These are phyloP conservation scores for Isurus oxyrinchus DNA, from an alignment of 2,113 vertebrate species.

Conservation along the genomic window DNA sequence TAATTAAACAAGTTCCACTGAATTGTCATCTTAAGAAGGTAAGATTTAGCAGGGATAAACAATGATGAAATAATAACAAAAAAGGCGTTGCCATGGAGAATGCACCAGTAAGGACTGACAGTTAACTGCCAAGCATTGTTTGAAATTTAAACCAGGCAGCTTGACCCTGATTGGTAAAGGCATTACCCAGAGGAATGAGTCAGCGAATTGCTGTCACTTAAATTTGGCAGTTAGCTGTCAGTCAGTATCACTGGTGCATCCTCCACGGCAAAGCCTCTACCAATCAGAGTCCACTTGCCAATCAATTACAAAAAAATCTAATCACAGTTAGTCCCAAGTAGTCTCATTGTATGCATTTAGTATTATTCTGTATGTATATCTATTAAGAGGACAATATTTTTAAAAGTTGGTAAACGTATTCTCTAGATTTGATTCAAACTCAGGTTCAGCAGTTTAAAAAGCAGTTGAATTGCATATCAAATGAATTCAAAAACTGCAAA, in stretches of 20 bases:
- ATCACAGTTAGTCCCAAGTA: neutral
- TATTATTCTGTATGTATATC: neutral
- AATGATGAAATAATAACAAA: neutral
- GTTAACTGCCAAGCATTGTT: too few relatives aligned
- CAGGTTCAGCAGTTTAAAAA: neutral
- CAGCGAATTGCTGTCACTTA: too few relatives aligned
- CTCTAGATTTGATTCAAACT: neutral
- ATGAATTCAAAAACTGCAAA: neutral
- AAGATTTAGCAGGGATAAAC: neutral
- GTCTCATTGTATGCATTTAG: neutral
- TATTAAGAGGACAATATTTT: neutral
- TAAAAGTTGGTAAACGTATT: neutral
- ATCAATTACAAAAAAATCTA: neutral
- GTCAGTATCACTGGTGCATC: too few relatives aligned
- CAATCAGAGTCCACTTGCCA: too few relatives aligned
- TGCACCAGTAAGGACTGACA: too few relatives aligned
- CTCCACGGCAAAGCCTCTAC: too few relatives aligned
- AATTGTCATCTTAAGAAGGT: neutral
- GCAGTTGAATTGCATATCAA: neutral
- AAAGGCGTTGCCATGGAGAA: too few relatives aligned
- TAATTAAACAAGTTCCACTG: neutral
- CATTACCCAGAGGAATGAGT: too few relatives aligned
- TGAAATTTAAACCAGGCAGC: too few relatives aligned
- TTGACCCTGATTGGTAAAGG: too few relatives aligned
- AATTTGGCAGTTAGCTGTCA: too few relatives aligned